These are phyloP conservation scores for Drosophila hawaiiensis DNA, from an alignment of 2,888 invertebrate genomes.

Conservation along the genomic window DNA sequence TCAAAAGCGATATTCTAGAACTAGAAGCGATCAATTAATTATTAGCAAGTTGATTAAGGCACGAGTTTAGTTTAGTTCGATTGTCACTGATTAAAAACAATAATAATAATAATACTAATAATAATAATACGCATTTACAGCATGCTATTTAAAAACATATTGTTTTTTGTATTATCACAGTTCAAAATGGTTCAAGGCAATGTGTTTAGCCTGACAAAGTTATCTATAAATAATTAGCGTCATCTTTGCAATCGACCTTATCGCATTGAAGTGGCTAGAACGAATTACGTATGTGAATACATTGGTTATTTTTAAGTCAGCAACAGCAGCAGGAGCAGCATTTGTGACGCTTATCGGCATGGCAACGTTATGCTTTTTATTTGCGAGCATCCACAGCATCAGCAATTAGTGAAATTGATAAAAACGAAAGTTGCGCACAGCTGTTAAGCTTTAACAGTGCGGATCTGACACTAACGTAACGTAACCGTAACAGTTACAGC, in stretches of 20 bases:
- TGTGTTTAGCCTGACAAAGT: slow-evolving; percentile 33
- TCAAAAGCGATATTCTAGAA: background rate
- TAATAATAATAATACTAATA: background rate
- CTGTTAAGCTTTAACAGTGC: background rate
- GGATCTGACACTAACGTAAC: slow-evolving; percentile 12
- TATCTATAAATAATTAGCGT: slow-evolving; percentile 45
- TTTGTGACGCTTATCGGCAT: slow-evolving; percentile 34
- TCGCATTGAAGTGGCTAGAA: slow-evolving; percentile 24
- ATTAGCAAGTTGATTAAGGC: background rate
- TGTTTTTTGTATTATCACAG: background rate
- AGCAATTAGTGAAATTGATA: background rate
- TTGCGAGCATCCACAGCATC: background rate
- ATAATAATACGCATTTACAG: too few relatives aligned
- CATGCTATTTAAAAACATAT: background rate
- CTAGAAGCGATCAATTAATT: background rate
- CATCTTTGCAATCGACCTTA: slow-evolving; percentile 29
- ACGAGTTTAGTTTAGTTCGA: background rate
- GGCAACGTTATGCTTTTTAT: background rate
- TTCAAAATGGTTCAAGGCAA: background rate
- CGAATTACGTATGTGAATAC: background rate
- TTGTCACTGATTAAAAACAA: background rate
- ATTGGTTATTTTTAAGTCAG: background rate
- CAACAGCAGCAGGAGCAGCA: background rate
- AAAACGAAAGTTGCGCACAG: slow-evolving; percentile 7
- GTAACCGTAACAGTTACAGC: too few relatives aligned